Evolutionary conservation across 2,113 vertebrate species (phyloP).

Genomic region (Chionodraco myersi): DNA sequence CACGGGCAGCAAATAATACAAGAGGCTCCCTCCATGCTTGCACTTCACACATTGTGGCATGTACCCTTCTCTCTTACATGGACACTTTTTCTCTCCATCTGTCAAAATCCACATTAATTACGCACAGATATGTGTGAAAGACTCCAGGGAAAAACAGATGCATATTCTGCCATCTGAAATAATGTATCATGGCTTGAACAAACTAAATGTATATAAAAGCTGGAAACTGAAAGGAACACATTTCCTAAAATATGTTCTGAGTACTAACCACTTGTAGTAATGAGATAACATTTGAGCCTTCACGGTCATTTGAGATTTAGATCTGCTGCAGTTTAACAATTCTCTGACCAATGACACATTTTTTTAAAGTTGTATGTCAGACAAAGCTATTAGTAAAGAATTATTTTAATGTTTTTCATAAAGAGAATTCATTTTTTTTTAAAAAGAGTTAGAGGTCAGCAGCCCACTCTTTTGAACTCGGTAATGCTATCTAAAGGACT

Average conservation of each 20-base stretch:
- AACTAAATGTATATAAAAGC: conserved; percentile 77
- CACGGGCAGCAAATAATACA: conserved; percentile 73
- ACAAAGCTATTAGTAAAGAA: neutral
- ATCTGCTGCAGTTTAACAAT: conserved; percentile 19
- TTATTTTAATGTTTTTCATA: neutral
- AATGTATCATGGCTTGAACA: conserved; percentile 65
- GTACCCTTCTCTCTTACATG: conserved; percentile 81
- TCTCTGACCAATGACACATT: neutral
- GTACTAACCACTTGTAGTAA: conserved; percentile 32
- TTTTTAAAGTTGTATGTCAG: no score
- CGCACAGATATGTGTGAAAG: conserved; percentile 81
- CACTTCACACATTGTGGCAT: conserved; percentile 85
- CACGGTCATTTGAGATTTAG: conserved; percentile 32
- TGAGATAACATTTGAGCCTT: conserved; percentile 27
- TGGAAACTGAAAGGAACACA: conserved; percentile 32
- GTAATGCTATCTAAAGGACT: conserved; percentile 18
- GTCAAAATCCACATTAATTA: conserved; percentile 85
- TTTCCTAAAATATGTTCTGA: conserved; percentile 42
- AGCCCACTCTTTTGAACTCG: conserved; percentile 6
- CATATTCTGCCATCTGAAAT: conserved; percentile 83
- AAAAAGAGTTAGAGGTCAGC: conserved; percentile 25
- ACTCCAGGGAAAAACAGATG: conserved; percentile 82
- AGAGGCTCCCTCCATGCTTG: conserved; percentile 79
- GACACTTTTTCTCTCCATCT: conserved; percentile 84
- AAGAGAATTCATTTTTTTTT: conserved; percentile 15